phyloP scores from a whole-genome alignment of 2,888 invertebrate species.

The Trissolcus brochymenae region DNA sequence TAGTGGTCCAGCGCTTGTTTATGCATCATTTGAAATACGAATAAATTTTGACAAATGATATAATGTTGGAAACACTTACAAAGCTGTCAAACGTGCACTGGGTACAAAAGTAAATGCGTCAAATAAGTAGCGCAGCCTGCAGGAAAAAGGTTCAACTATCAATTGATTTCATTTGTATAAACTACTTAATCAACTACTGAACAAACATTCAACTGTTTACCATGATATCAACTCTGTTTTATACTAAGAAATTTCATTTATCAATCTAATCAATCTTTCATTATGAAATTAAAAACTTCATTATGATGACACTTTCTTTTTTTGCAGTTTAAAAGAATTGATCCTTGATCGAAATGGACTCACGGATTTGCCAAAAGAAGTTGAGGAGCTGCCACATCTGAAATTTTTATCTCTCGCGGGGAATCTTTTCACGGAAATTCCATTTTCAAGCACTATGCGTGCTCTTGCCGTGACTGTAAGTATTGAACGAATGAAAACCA shows the following conservation, averaged over 20 bases:
- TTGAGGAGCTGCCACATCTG: constrained; percentile 80
- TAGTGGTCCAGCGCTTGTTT: too few species aligned
- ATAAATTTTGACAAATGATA: constrained; percentile 46
- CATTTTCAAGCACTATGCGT: constrained; percentile 79
- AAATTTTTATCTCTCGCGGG: constrained; percentile 80
- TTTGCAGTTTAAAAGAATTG: constrained; percentile 83
- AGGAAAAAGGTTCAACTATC: constrained; percentile 14
- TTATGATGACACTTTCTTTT: not conserved
- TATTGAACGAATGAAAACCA: constrained; percentile 43
- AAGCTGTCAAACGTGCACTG: not conserved
- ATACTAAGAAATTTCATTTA: not conserved
- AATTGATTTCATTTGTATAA: not conserved
- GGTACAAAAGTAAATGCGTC: constrained; percentile 13
- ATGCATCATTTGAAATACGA: too few species aligned
- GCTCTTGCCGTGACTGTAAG: constrained; percentile 79
- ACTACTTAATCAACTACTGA: not conserved
- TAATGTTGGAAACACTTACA: constrained; percentile 25
- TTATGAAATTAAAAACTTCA: not conserved
- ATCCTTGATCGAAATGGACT: constrained; percentile 85
- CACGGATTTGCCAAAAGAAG: constrained; percentile 80
- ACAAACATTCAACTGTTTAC: not conserved
- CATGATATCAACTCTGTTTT: not conserved
- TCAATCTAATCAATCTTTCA: not conserved
- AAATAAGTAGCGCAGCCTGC: constrained; percentile 5
- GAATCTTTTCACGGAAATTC: constrained; percentile 78